Conservation (phyloP, 2,113 vertebrate genomes). For the Hyla sarda region DNA sequence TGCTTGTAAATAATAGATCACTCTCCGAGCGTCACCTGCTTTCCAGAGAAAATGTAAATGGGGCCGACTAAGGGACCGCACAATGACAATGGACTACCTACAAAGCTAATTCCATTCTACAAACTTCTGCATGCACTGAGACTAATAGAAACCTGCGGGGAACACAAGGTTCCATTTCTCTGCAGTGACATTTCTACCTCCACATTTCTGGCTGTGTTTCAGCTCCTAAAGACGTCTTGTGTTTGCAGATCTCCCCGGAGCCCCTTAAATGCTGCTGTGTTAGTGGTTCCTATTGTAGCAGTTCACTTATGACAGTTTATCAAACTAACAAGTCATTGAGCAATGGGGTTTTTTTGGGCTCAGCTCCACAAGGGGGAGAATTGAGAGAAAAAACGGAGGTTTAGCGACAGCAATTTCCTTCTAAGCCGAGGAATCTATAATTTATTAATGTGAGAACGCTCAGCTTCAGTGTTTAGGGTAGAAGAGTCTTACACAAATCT, state of each 20-base stretch:
- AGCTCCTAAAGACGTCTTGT: conserved; percentile 71
- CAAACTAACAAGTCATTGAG: conserved; percentile 79
- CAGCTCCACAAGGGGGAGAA: conserved; percentile 65
- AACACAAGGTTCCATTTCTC: conserved; percentile 30
- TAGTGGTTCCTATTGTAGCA: conserved; percentile 66
- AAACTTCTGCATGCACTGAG: neutral
- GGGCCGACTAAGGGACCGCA: neutral
- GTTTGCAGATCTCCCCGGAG: conserved; percentile 74
- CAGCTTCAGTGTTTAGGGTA: conserved; percentile 61
- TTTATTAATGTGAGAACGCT: conserved; percentile 70
- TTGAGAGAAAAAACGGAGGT: conserved; percentile 73
- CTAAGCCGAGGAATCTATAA: conserved; percentile 66
- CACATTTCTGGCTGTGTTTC: conserved; percentile 71
- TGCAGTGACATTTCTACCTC: conserved; percentile 19
- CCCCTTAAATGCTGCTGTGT: conserved; percentile 71
- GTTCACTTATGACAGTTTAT: conserved; percentile 75
- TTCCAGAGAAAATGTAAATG: conserved; percentile 18
- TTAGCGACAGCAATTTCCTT: conserved; percentile 70
- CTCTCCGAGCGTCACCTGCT: conserved; percentile 8
- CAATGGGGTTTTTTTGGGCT: conserved; percentile 68
- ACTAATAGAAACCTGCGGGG: conserved; percentile 34
- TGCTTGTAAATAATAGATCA: conserved; percentile 44
- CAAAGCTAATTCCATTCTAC: conserved; percentile 14
- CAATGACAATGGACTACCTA: neutral
- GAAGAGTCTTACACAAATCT: conserved; percentile 27